Evolutionary conservation across 2,797 vertebrate species (phyloP), one percentile per base, ranked within the genome.

Genomic region (Myotis findleyi): DNA sequence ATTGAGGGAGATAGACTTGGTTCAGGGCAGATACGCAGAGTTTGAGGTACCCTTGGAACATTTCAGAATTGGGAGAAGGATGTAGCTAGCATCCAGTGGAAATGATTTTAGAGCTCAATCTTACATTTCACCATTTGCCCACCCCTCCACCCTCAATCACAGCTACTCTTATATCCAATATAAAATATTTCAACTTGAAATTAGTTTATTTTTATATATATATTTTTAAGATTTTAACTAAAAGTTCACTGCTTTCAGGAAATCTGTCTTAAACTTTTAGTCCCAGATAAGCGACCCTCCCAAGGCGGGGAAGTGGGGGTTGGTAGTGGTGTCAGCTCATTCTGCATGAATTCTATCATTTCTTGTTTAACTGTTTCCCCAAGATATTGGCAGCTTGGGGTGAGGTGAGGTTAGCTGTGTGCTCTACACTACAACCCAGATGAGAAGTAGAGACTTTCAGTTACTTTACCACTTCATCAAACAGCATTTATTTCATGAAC

Each of bases 91-190:
- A 16, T 47, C 57, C n/a, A 23, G 7, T 23, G 13, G 76, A 49
- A 76, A 75, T 81, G 10, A 82, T 79, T 68, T 95, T 82, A 64
- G 80, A 87, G 76, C 49, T 86, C 71, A 89, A 27, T 89, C 71
- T 76, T 71, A 38, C 21, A 62, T 44, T 79, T 55, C 55, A 69
- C 33, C 79, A 21, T 92, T 85, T 62, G 16, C 21, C 41, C 47
- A 25, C 27, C 36, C 33, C 49, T 23, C 33, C 21, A 21, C 12
- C 18, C 11, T 62, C 64, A 83, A 33, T 21, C 69, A 59, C 12
- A 12, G n/a, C 66, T 84, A 25, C 49, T 84, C 1, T 86, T 83
- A 53, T 53, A 76, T 21, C 23, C 57, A 59, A 3, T 21, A 27
- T 76, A 69, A 88, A 23, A 55, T 62, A 62, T 66, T 81, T 84